These are phyloP conservation scores for Onychostoma macrolepis DNA, from an alignment of 2,113 vertebrate genomes.

Conservation along the genomic window DNA sequence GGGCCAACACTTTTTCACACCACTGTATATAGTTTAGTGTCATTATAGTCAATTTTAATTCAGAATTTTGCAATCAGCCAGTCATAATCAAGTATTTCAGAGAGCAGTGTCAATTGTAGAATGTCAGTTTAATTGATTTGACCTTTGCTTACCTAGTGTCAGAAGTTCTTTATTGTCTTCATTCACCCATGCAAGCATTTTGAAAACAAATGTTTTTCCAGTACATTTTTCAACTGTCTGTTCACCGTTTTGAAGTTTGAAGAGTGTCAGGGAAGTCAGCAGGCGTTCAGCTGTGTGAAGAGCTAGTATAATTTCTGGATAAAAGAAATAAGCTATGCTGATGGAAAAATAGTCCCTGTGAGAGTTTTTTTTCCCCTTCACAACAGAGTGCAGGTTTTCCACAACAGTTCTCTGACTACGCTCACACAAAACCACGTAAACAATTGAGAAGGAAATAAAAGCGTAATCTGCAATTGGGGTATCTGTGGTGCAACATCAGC, in stretches of 20 bases:
- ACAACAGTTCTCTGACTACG: slow-evolving; percentile 20
- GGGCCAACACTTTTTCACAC: no score
- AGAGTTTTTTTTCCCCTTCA: slow-evolving; percentile 3
- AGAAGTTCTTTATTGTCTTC: not conserved
- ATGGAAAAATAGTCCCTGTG: slow-evolving; percentile 39
- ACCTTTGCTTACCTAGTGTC: not conserved
- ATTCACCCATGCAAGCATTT: not conserved
- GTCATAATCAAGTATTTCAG: not conserved
- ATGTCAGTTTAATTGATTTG: not conserved
- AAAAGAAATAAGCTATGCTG: not conserved
- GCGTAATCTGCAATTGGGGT: slow-evolving; percentile 28
- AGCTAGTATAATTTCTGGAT: not conserved
- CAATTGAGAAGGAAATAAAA: not conserved
- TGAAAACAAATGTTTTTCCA: not conserved
- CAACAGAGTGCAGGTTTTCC: slow-evolving; percentile 34
- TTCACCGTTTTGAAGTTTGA: not conserved
- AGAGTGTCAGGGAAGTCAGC: not conserved
- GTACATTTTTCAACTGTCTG: no score
- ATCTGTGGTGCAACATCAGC: slow-evolving; percentile 11
- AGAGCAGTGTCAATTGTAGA: not conserved
- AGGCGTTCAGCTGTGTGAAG: not conserved
- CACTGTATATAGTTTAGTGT: no score
- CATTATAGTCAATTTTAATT: not conserved
- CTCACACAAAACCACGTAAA: not conserved
- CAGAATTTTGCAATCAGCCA: not conserved